These are phyloP conservation scores for Thunnus thynnus DNA, from an alignment of 2,113 vertebrate species.

Conservation along the genomic window DNA sequence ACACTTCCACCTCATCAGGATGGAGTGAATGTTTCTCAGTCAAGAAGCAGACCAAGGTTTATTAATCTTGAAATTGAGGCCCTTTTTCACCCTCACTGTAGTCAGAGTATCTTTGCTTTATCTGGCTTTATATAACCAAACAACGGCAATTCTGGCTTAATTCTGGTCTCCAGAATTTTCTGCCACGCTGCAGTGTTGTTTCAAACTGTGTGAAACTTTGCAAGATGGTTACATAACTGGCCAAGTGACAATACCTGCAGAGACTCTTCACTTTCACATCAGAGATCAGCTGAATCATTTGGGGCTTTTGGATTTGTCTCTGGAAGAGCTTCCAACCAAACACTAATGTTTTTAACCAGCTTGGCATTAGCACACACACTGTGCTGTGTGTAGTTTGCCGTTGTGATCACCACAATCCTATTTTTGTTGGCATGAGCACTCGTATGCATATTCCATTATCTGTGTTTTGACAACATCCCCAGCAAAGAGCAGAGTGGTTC, in stretches of 20 bases:
- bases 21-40: background rate
- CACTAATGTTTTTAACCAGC: constrained; percentile 3
- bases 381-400: background rate
- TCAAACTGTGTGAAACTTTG: background rate
- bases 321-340: constrained; percentile 31
- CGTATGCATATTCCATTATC: no score
- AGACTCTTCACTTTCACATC: constrained; percentile 13
- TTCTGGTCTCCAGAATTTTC: background rate
- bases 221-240: background rate
- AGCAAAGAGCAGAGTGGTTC: no score
- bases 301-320: background rate
- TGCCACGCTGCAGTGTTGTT: background rate
- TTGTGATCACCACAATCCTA: background rate
- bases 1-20: background rate
- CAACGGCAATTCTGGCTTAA: background rate
- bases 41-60: no score
- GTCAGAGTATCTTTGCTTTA: background rate
- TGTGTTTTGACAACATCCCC: no score
- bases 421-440: constrained; percentile 22
- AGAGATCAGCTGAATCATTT: constrained; percentile 39
- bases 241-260: constrained; percentile 36
- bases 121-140: background rate
- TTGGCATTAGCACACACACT: constrained; percentile 17
- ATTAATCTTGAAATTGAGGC: no score
- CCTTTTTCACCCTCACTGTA: no score